phyloP scores from a whole-genome alignment of 2,113 vertebrate species.

The Taurulus bubalis region DNA sequence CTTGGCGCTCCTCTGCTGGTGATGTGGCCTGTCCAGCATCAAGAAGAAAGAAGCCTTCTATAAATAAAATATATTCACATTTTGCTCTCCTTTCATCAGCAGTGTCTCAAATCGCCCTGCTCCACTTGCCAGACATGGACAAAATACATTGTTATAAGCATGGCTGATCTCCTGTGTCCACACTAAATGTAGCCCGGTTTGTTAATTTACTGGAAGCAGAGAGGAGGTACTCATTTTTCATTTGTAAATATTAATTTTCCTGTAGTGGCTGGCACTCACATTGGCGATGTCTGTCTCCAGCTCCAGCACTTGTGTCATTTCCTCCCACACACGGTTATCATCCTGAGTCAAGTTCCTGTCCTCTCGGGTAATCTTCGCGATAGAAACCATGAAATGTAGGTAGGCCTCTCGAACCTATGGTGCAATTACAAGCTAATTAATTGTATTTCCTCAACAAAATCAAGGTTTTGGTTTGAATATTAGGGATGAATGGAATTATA shows the following conservation, averaged over 20 bases:
- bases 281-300: conserved; percentile 95
- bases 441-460: not conserved
- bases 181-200: conserved; percentile 19
- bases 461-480: not conserved
- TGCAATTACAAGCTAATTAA: not conserved
- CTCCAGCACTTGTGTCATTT: conserved; percentile 92
- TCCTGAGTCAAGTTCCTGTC: conserved; percentile 88
- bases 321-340: conserved; percentile 85
- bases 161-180: conserved; percentile 5
- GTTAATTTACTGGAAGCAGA: conserved; percentile 26
- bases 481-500: not conserved
- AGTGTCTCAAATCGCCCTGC: conserved; percentile 24
- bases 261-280: conserved; percentile 80
- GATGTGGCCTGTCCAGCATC: conserved; percentile 87
- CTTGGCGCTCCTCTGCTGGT: conserved; percentile 92
- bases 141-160: conserved; percentile 21
- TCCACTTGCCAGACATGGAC: conserved; percentile 20
- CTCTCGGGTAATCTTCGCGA: conserved; percentile 90
- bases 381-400: conserved; percentile 91
- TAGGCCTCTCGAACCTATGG: conserved; percentile 93
- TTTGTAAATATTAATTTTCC: conserved; percentile 51
- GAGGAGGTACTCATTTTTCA: conserved; percentile 41
- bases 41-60: conserved; percentile 6
- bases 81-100: conserved; percentile 27
- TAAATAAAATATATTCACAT: conserved; percentile 31